Evolutionary conservation across 2,797 vertebrate species (phyloP).

Genomic region (Meriones psammophilus): DNA sequence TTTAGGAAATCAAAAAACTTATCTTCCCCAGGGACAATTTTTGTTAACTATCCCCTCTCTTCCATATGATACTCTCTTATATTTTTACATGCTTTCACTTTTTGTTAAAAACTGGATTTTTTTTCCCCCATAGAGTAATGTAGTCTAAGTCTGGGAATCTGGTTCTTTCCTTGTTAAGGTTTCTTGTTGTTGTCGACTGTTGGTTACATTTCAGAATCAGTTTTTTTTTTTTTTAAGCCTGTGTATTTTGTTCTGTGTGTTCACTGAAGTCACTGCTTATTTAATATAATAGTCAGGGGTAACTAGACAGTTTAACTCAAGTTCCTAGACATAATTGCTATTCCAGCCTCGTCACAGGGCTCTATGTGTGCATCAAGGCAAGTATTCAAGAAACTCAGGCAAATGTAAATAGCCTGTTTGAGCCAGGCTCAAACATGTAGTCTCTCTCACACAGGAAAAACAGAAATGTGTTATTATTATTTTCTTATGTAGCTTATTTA

Average conservation of each 20-base stretch:
- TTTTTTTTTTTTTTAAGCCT: neutral
- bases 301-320: neutral
- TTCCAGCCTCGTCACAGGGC: neutral
- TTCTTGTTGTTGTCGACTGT: neutral
- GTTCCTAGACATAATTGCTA: neutral
- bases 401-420: neutral
- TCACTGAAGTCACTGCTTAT: neutral
- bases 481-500: constrained; percentile 2
- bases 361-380: neutral
- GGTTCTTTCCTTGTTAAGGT: neutral
- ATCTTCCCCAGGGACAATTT: neutral
- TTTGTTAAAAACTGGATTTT: neutral
- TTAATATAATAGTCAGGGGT: neutral
- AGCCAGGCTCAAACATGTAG: constrained; percentile 7
- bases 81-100: neutral
- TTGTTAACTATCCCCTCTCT: neutral
- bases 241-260: neutral
- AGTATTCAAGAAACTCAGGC: neutral
- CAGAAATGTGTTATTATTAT: neutral
- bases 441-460: neutral
- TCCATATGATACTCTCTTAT: neutral
- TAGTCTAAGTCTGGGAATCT: neutral
- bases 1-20: neutral
- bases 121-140: neutral
- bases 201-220: constrained; percentile 19